Base-by-base conservation (phyloP, 35 echinoderm and acorn worm species). In the Anneissia japonica region DNA sequence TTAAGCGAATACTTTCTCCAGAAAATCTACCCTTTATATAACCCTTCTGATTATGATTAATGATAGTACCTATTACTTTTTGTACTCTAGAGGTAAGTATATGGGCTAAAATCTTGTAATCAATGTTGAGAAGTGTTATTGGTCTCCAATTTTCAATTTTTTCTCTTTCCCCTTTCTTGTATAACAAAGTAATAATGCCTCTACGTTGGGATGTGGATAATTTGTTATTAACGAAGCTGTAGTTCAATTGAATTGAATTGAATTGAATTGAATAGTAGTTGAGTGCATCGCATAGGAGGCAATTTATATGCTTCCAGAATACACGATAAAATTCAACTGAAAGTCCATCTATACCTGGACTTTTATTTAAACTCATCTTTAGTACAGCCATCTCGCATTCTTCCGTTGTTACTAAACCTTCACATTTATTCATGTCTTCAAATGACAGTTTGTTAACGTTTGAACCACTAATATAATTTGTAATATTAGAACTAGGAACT, bases 51-150 rank as follows among this genome's bases (percentile, higher is more conserved):
- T 64, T 23, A 64, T 6, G 5, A 23, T 64, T 64, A 64, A 64
- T 64, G 7, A 64, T 64, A 12, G 51, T 16, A 16, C 51, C 19
- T 12, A 64, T 64, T 23, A 64, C 21, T 64, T 6, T 12, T 64
- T 64, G 51, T 12, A 64, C 1, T 23, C 51, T 64, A 12, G 7
- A 19, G 21, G 9, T 2, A 19, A 64, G 51, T 16, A 64, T 23
- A 64, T 64, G 51, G 11, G 82, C n/a, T 13, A 35, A 29, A 35
- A 84, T 84, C 56, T 81, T 84, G 35, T 84, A 84, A 33, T 84
- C 82, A 0, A 36, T 33, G 45, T 84, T 84, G 16, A 84, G 32
- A 19, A 72, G 46, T 4, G 82, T 35, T 6, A 84, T 72, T 32
- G 82, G 0, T 26, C 82, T 45, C 40, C 46, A 83, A 19, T 35